Evolutionary conservation across 2,888 invertebrate genomes (phyloP), one percentile per base, ranked within the genome.

Genomic region (Sisyra terminalis): DNA sequence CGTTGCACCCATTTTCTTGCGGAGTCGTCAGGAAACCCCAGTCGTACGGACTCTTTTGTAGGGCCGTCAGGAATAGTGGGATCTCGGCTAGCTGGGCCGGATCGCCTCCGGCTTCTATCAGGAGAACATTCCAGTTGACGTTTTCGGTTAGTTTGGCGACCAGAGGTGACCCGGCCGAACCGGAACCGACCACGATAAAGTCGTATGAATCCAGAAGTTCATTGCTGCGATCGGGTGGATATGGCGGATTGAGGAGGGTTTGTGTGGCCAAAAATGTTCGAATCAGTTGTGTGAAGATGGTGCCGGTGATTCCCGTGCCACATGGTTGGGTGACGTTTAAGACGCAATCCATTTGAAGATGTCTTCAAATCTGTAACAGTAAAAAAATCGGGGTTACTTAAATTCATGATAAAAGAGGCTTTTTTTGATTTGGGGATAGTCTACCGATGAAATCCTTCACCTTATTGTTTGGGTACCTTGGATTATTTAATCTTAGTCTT

Each of bases 31-130:
- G 59, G 53, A 71, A 74, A 40, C 60, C 58, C 73, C 73, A 75
- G 50, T 74, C 74, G 15, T 78, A 70, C 35, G 69, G 60, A 7
- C 67, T 66, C 46, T 74, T 65, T 51, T 80, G 79, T 9, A 79
- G 57, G 48, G 72, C 72, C 52, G 72, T 71, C 1, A 73, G 75
- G 3, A 74, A 54, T 7, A 76, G 57, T 0, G 80, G 80, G 15
- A 80, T 66, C 52, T 78, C 78, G 75, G 77, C 78, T 9, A 76
- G 50, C 17, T 67, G 66, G 49, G 71, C 71, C 56, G 80, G 79
- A 13, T n/a, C 16, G 18, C 59, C 61, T 1, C 71, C 71, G 11
- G 69, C 66, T 54, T 72, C 73, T 39, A 71, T 53, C 11, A 73
- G 50, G 18, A 71, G 53, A 9, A 70, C 60, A 15, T 56, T 63